Percentiles rank a stretch among this genome's conserved stretches.
Evolutionary conservation across 2,888 invertebrate genomes (phyloP).

Genomic region (Chromoteleia sp.): DNA sequence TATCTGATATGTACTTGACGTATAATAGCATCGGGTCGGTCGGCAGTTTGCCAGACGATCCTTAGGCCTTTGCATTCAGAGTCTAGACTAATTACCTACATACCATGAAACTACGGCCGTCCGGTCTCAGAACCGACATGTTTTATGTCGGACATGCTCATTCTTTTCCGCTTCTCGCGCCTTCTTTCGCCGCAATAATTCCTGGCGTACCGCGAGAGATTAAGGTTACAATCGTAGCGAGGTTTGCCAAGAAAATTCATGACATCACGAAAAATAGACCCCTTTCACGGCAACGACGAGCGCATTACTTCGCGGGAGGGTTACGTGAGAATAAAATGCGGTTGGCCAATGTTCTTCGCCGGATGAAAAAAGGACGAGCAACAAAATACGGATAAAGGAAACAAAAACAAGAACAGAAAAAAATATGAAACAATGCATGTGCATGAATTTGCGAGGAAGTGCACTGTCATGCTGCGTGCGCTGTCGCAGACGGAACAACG

Average conservation of each 20-base stretch:
- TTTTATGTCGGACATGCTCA: conserved; percentile 70
- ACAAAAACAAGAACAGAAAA: neutral
- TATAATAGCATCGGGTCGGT: conserved; percentile 42
- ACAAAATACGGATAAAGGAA: conserved; percentile 14
- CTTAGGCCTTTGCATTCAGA: conserved; percentile 66
- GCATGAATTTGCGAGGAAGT: conserved; percentile 48
- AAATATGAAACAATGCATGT: conserved; percentile 38
- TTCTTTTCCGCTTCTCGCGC: conserved; percentile 60
- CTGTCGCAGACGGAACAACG: conserved; percentile 45
- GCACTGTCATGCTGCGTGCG: conserved; percentile 29
- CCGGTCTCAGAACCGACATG: conserved; percentile 70
- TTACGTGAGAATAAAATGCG: conserved; percentile 40
- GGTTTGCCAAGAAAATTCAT: conserved; percentile 57
- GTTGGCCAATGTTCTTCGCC: conserved; percentile 33
- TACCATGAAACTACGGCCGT: conserved; percentile 71
- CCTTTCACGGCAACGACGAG: conserved; percentile 20
- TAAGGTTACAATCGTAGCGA: conserved; percentile 67
- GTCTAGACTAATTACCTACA: conserved; percentile 79
- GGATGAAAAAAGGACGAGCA: conserved; percentile 2
- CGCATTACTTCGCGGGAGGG: conserved; percentile 30
- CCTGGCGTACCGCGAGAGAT: conserved; percentile 53
- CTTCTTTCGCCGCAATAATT: conserved; percentile 69
- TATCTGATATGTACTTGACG: conserved; percentile 45
- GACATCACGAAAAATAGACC: conserved; percentile 52
- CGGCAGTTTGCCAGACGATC: conserved; percentile 70